Conservation (phyloP, 2,888 invertebrate genomes). For the Tineola bisselliella region DNA sequence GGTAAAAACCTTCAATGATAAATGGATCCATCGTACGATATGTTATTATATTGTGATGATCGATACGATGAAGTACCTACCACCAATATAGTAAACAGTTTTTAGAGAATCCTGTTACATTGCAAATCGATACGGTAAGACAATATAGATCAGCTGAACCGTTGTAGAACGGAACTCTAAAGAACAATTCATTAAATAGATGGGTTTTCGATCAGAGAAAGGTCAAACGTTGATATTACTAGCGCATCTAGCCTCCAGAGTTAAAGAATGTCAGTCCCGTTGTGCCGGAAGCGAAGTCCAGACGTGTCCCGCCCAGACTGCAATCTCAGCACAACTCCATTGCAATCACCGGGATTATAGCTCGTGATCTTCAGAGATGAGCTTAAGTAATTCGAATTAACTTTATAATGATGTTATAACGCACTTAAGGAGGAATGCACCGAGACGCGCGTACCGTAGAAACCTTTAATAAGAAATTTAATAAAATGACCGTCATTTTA, state of each 20-base stretch:
- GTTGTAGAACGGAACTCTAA: constrained; percentile 7
- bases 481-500: constrained; percentile 22
- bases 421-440: constrained; percentile 31
- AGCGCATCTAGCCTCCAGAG: constrained; percentile 8
- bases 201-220: constrained; percentile 4
- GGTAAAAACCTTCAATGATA: too few species aligned
- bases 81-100: background rate
- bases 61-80: background rate
- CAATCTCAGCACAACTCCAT: constrained; percentile 32
- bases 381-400: constrained; percentile 40
- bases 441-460: constrained; percentile 26
- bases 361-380: constrained; percentile 25
- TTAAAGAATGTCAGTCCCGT: constrained; percentile 28
- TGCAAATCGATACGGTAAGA: background rate
- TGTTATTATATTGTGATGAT: background rate
- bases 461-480: constrained; percentile 38
- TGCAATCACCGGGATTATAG: constrained; percentile 34
- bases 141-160: background rate
- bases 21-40: background rate
- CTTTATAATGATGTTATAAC: constrained; percentile 32
- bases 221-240: constrained; percentile 8
- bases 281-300: constrained; percentile 28
- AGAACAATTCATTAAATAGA: constrained; percentile 6
- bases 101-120: background rate
- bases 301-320: constrained; percentile 23